Evolutionary conservation across 2,113 vertebrate genomes (phyloP).

Genomic region (Hydropotes inermis): DNA sequence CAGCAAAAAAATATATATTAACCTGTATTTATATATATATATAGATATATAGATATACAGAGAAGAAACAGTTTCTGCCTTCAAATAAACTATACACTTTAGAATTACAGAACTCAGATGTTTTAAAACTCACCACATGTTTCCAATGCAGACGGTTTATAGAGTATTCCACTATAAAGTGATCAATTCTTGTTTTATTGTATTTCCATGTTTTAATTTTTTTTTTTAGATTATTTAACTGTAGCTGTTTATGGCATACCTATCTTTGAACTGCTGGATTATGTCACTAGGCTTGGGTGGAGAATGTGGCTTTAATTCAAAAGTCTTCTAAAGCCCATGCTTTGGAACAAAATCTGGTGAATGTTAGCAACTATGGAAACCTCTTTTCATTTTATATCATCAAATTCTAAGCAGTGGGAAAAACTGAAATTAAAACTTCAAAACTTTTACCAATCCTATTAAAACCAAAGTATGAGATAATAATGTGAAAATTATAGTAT

Average conservation of each 20-base stretch:
- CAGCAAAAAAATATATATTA: background rate
- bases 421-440: conserved; percentile 71
- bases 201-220: conserved; percentile 64
- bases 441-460: conserved; percentile 63
- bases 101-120: conserved; percentile 70
- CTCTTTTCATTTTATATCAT: conserved; percentile 51
- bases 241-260: conserved; percentile 68
- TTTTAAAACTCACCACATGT: conserved; percentile 70
- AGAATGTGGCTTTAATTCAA: conserved; percentile 69
- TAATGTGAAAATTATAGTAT: conserved; percentile 44
- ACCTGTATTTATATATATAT: background rate
- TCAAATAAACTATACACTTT: conserved; percentile 57
- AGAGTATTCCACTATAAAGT: conserved; percentile 72
- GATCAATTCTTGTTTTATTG: conserved; percentile 72
- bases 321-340: conserved; percentile 61
- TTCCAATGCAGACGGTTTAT: conserved; percentile 72
- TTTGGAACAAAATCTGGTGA: conserved; percentile 67
- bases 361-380: conserved; percentile 66
- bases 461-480: conserved; percentile 69
- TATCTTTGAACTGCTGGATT: conserved; percentile 72
- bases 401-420: conserved; percentile 46
- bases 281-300: conserved; percentile 58
- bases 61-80: conserved; percentile 29
- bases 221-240: conserved; percentile 72
- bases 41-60: background rate